Evolutionary conservation across 1,140 invertebrate genomes (phyloP).

Genomic region (Hycleus cichorii): DNA sequence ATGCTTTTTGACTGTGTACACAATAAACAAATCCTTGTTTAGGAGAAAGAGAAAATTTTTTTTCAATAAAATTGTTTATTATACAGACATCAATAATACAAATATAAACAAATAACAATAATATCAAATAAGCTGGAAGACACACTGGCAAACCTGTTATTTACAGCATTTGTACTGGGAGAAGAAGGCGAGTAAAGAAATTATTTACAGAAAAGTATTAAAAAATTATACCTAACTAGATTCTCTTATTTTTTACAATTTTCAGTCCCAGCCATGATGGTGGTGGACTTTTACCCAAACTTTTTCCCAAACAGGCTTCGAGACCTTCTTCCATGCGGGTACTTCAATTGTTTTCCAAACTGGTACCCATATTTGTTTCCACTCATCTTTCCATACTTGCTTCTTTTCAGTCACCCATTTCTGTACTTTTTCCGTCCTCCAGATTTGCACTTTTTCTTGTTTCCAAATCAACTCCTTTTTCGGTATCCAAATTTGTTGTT

Average conservation of each 20-base stretch:
- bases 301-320: conserved; percentile 57
- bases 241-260: neutral
- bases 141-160: conserved; percentile 25
- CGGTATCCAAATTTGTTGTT: conserved; percentile 57
- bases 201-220: conserved; percentile 28
- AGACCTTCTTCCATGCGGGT: conserved; percentile 51
- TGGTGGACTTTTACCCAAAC: conserved; percentile 53
- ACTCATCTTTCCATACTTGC: conserved; percentile 62
- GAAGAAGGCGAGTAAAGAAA: conserved; percentile 1
- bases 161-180: conserved; percentile 21
- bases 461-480: conserved; percentile 63
- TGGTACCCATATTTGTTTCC: conserved; percentile 49
- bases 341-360: conserved; percentile 55
- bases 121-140: conserved; percentile 15
- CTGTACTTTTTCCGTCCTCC: conserved; percentile 65
- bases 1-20: too few relatives aligned
- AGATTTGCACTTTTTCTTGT: conserved; percentile 64
- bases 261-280: conserved; percentile 55
- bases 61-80: conserved; percentile 11
- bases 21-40: too few relatives aligned
- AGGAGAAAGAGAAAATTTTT: neutral
- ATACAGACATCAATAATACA: conserved; percentile 4
- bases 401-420: conserved; percentile 62
- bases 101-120: conserved; percentile 16
- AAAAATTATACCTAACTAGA: neutral